phyloP scores from a whole-genome alignment of 2,888 invertebrate species.

The Pteria penguin region DNA sequence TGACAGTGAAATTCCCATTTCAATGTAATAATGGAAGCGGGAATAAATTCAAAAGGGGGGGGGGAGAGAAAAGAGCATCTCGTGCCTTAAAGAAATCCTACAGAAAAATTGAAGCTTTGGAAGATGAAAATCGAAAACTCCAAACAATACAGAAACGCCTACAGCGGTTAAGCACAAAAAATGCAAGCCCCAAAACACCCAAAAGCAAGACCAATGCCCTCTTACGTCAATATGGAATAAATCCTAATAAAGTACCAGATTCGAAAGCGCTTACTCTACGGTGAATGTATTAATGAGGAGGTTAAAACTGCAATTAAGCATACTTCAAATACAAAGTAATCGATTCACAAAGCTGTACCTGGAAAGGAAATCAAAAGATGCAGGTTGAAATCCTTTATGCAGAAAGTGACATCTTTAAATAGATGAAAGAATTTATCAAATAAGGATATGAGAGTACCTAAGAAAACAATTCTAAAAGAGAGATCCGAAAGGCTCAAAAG shows the following conservation, averaged over 20 bases:
- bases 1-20: background rate
- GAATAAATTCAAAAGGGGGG: too few relatives aligned
- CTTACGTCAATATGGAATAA: background rate
- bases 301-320: background rate
- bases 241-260: background rate
- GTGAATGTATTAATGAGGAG: background rate
- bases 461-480: background rate
- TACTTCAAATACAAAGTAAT: background rate
- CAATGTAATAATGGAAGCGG: too few relatives aligned
- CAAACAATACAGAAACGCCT: too few relatives aligned
- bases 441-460: background rate
- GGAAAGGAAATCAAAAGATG: too few relatives aligned
- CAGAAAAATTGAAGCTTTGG: slow-evolving; percentile 1
- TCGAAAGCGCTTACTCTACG: background rate
- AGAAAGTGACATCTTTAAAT: background rate
- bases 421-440: background rate
- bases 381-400: too few relatives aligned
- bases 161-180: too few relatives aligned
- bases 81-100: background rate
- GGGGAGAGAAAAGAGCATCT: slow-evolving; percentile 9
- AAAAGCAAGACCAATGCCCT: slow-evolving; percentile 8
- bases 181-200: slow-evolving; percentile 10
- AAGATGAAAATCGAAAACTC: background rate
- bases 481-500: background rate
- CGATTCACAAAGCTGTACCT: too few relatives aligned